These are phyloP conservation scores for Paradisaea rubra DNA, from an alignment of 2,113 vertebrate species.

Conservation along the genomic window DNA sequence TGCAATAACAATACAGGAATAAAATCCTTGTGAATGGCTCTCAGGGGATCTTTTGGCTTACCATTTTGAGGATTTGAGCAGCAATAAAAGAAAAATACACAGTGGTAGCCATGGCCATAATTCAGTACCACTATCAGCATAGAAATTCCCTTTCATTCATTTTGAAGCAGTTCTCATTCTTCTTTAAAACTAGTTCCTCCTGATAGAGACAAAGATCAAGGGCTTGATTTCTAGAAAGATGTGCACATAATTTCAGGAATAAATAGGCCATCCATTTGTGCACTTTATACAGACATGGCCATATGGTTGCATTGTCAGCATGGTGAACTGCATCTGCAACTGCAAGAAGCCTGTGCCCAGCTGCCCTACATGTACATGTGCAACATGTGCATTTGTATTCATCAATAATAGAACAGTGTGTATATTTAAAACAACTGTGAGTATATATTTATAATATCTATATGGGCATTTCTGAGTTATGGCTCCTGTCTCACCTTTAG, in stretches of 20 bases:
- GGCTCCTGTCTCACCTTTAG: not conserved
- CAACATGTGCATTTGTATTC: not conserved
- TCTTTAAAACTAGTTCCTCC: not conserved
- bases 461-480: not conserved
- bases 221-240: not conserved
- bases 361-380: rapidly evolving
- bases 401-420: not conserved
- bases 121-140: not conserved
- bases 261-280: not conserved
- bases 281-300: not conserved
- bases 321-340: not conserved
- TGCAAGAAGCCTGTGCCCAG: not conserved
- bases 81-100: not conserved
- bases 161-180: not conserved
- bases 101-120: not conserved
- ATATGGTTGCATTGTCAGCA: not conserved
- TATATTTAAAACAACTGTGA: not conserved
- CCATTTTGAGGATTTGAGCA: not conserved
- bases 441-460: not conserved
- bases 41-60: not conserved
- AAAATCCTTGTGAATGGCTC: not conserved
- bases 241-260: not conserved
- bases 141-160: not conserved
- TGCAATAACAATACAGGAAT: not conserved
- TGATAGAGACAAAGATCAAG: not conserved